phyloP scores from a whole-genome alignment of 2,888 invertebrate genomes.

The Pogonocherus hispidulus region DNA sequence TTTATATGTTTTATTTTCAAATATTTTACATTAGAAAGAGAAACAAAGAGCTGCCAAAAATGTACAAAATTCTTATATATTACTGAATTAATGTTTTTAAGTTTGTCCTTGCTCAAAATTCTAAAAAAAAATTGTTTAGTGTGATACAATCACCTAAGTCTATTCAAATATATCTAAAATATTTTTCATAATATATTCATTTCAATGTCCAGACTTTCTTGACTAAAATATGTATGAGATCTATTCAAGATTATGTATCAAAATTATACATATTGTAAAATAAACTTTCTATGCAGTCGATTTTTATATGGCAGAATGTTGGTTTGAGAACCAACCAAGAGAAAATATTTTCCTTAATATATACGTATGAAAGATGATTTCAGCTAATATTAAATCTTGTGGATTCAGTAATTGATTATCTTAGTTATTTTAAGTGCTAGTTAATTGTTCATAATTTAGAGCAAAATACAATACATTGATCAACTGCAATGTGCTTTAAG shows the following conservation, averaged over 20 bases:
- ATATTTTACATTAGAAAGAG: conserved; percentile 7
- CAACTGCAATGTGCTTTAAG: conserved; percentile 25
- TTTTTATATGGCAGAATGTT: conserved; percentile 7
- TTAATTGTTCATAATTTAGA: conserved; percentile 20
- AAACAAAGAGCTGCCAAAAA: conserved; percentile 52
- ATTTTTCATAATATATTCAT: conserved; percentile 18
- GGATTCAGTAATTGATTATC: conserved; percentile 4
- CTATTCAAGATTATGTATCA: conserved; percentile 11
- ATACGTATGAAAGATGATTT: background rate
- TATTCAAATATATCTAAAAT: conserved; percentile 23
- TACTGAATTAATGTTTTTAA: conserved; percentile 5
- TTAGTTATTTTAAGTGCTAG: conserved; percentile 24
- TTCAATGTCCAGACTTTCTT: conserved; percentile 49
- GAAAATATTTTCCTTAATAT: background rate
- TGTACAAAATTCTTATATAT: conserved; percentile 49
- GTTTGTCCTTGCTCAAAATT: conserved; percentile 11
- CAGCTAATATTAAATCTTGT: conserved; percentile 7
- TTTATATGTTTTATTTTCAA: conserved; percentile 4
- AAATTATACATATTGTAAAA: conserved; percentile 32
- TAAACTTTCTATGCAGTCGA: background rate
- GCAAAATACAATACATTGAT: conserved; percentile 9
- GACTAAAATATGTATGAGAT: background rate
- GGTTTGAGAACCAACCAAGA: too few relatives aligned
- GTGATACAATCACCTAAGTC: conserved; percentile 42
- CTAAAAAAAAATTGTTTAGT: conserved; percentile 41